Evolutionary conservation across 2,113 vertebrate species (phyloP).

Genomic region (Hylia prasina): DNA sequence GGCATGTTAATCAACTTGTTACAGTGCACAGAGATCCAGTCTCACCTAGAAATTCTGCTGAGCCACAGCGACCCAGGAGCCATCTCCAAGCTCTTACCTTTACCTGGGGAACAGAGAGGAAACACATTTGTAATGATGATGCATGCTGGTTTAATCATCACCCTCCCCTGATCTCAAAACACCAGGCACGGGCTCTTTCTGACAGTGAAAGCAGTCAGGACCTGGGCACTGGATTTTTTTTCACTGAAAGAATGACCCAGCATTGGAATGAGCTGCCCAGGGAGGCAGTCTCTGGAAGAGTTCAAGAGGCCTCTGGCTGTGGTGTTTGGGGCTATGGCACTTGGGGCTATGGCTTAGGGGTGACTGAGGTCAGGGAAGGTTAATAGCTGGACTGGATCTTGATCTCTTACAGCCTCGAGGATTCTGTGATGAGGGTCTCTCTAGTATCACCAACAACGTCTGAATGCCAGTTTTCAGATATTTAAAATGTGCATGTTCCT

Average conservation of each 20-base stretch:
- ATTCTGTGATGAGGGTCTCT: neutral
- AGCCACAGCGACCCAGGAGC: neutral
- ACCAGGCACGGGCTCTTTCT: neutral
- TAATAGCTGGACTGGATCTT: neutral
- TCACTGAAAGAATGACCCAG: no score
- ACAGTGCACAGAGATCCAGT: neutral
- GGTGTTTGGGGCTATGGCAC: fast-evolving
- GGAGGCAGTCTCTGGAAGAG: neutral
- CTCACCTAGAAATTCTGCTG: neutral
- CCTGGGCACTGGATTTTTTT: neutral
- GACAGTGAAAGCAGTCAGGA: neutral
- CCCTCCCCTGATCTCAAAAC: neutral
- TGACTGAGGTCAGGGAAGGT: no score
- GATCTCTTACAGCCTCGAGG: neutral
- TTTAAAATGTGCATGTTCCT: neutral
- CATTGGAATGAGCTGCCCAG: neutral
- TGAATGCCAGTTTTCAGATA: neutral
- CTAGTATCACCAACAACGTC: neutral
- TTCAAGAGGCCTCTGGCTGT: neutral
- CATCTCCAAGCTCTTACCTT: neutral
- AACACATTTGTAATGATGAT: neutral
- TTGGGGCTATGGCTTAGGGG: fast-evolving
- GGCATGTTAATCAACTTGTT: neutral
- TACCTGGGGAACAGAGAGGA: neutral
- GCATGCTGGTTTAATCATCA: neutral